These are phyloP conservation scores for Danio rerio DNA, from an alignment of 2,113 vertebrate species.

Conservation along the genomic window DNA sequence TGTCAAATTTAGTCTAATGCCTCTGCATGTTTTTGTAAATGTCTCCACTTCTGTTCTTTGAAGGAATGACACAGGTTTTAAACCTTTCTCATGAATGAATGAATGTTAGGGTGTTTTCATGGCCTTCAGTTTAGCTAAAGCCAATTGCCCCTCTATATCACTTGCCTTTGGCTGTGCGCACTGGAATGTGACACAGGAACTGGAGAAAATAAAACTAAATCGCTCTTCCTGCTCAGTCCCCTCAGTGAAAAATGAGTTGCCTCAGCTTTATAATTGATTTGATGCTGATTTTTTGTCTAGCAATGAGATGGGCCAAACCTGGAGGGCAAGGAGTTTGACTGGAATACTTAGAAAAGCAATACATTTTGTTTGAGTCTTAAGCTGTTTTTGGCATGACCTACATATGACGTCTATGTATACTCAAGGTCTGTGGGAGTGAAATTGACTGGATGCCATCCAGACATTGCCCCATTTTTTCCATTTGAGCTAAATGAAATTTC, in stretches of 20 bases:
- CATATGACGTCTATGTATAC: not conserved
- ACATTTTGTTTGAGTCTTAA: not conserved
- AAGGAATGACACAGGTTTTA: constrained; percentile 25
- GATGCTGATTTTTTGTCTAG: constrained; percentile 13
- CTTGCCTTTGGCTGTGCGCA: constrained; percentile 31
- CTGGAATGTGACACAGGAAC: constrained; percentile 55
- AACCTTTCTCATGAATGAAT: constrained; percentile 9
- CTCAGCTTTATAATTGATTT: constrained; percentile 46
- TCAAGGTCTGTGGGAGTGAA: not conserved
- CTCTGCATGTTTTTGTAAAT: not conserved
- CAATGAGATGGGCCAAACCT: not conserved
- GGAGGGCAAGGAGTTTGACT: constrained; percentile 7
- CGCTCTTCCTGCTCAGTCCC: constrained; percentile 14
- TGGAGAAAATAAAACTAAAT: constrained; percentile 52
- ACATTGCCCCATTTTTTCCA: not conserved
- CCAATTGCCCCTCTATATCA: constrained; percentile 48
- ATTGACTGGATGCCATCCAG: not conserved
- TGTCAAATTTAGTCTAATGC: constrained; percentile 6
- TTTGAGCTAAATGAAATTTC: not conserved
- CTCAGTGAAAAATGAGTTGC: constrained; percentile 47
- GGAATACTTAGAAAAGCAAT: constrained; percentile 37
- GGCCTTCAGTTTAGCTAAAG: constrained; percentile 44
- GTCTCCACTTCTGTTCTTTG: not conserved
- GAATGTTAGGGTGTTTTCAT: constrained; percentile 30
- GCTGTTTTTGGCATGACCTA: not conserved